Evolutionary conservation across 92 coral and sea anemone species (phyloP).

Genomic region (Pocillopora grandis): DNA sequence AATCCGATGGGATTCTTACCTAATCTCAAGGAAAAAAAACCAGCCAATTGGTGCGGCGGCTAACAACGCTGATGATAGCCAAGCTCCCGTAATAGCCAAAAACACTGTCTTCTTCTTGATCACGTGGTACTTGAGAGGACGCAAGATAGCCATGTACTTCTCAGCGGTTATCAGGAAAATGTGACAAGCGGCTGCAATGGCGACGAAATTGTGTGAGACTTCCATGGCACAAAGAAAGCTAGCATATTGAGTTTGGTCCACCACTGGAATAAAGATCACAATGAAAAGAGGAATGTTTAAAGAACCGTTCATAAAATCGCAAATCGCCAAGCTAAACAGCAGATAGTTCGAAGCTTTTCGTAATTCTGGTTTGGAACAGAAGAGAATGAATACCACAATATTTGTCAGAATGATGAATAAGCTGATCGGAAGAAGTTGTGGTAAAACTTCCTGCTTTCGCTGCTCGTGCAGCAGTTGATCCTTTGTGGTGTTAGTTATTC

Average conservation of each 20-base stretch:
- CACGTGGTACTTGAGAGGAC: constrained; percentile 71
- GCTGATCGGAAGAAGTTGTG: constrained; percentile 49
- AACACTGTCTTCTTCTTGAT: constrained; percentile 58
- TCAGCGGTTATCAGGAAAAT: constrained; percentile 74
- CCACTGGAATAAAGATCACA: not conserved
- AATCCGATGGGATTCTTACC: constrained; percentile 1
- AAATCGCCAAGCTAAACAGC: constrained; percentile 58
- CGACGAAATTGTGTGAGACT: constrained; percentile 56
- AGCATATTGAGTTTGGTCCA: not conserved
- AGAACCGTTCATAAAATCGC: constrained; percentile 66
- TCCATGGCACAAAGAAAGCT: constrained; percentile 28
- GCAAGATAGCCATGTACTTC: constrained; percentile 75
- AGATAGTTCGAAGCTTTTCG: constrained; percentile 66
- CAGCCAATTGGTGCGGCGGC: constrained; percentile 66
- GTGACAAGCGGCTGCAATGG: constrained; percentile 68
- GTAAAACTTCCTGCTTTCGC: constrained; percentile 8
- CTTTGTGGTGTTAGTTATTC: constrained; percentile 14
- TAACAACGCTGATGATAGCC: constrained; percentile 59
- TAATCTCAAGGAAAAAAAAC: constrained; percentile 15
- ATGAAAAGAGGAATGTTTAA: constrained; percentile 51
- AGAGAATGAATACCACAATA: constrained; percentile 55
- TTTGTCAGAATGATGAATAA: constrained; percentile 43
- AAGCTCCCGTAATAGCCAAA: constrained; percentile 40
- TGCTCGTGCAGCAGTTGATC: not conserved
- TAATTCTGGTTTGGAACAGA: constrained; percentile 32